Base-by-base conservation (phyloP, 2,797 vertebrate species). In the Tapirus indicus region DNA sequence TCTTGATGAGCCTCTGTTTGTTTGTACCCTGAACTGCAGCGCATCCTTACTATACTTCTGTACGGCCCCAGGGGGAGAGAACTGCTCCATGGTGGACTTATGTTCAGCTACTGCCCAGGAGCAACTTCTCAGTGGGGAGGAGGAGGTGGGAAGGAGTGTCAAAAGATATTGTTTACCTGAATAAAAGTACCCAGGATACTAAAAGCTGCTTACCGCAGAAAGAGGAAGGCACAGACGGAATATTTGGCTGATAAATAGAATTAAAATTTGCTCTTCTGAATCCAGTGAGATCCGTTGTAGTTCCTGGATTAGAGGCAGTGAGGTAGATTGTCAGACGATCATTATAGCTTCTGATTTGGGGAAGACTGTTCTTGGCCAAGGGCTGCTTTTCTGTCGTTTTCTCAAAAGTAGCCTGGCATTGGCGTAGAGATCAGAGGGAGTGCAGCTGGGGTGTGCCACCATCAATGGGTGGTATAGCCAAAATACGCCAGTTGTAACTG, bases 101-200 rank as follows among this genome's bases (percentile, higher is more conserved):
- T 2, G 20, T n/a, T 35, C 41, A 7, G 14, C 58, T 58, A 1
- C 27, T 16, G 29, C 35, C 47, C 14, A 4, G 32, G 49, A 60
- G 5, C n/a, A 12, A 16, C 29, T 47, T 56, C 14, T 54, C 41
- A 11, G 12, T 18, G 5, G 3, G 29, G 20, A 14, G 14, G 35
- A 13, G n/a, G 6, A n/a, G 4, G 4, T 0, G 3, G 11, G 2
- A 5, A 0, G 27, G 18, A 5, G 0, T 9, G 12, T n/a, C 44
- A 9, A 3, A 6, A 66, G 17, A 9, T 25, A 8, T 1, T 54
- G 10, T 60, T 18, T 38, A 1, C 20, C 62, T 35, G 68, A 90
- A 1, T 12, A 14, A 20, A 54, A 47, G n/a, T 27, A 0, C 7
- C 6, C n/a, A 47, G 29, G 25, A 21, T 29, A 21, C 68, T 35